Conservation (phyloP, 2,888 invertebrate genomes). For the Ephialtes manifestator region DNA sequence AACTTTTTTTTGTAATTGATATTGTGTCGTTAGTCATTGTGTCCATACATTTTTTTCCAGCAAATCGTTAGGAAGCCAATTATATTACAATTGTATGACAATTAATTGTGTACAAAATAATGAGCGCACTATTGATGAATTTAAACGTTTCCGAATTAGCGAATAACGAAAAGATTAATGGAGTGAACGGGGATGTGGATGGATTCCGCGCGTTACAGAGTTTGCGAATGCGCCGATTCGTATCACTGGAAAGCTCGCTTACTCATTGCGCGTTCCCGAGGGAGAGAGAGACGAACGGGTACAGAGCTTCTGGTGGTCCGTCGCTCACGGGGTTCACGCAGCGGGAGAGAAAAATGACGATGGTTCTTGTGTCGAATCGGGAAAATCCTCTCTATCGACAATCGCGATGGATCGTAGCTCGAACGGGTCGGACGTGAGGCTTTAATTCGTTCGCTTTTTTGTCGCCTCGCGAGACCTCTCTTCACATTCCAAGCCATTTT, state of each 20-base stretch:
- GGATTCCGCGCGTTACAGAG: constrained; percentile 23
- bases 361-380: constrained; percentile 53
- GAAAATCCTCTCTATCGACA: constrained; percentile 60
- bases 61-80: too few species aligned
- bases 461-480: constrained; percentile 14
- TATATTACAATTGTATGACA: background rate
- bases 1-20: too few species aligned
- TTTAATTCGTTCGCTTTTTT: constrained; percentile 45
- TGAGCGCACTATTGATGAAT: background rate
- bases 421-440: constrained; percentile 50
- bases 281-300: constrained; percentile 32
- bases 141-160: constrained; percentile 1
- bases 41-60: too few species aligned
- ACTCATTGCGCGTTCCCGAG: constrained; percentile 48
- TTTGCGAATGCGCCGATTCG: constrained; percentile 54
- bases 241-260: constrained; percentile 56
- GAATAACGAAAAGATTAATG: constrained; percentile 37
- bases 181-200: background rate
- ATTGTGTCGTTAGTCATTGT: too few species aligned
- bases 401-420: constrained; percentile 60
- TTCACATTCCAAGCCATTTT: constrained; percentile 11
- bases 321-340: constrained; percentile 8
- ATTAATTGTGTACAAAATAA: constrained; percentile 8
- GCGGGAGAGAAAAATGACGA: constrained; percentile 66
- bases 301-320: background rate